Base-by-base conservation (phyloP, 2,113 vertebrate genomes). In the Morone chrysops region DNA sequence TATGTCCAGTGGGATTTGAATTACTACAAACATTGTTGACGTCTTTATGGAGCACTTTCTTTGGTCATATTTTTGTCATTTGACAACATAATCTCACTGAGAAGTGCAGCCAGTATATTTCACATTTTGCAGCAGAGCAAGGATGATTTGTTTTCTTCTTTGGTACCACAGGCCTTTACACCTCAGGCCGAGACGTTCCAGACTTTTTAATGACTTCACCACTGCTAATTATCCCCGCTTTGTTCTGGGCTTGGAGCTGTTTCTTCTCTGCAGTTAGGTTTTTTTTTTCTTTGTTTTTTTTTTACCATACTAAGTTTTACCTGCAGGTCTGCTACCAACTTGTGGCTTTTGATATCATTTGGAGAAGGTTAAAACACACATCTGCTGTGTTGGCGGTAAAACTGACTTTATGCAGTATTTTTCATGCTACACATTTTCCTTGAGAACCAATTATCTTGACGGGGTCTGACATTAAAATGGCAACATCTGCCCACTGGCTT, bases 131-230 rank as follows among this genome's bases (percentile, higher is more conserved):
- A 66, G 63, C 31, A 75, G 63, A 77, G 51, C 43, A 77, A 16
- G 45, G 31, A 62, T 36, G 20, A 74, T 63, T 78, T 78, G 63
- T 78, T 80, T 79, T 80, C 12, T 25, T 83, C 82, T 90, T 92
- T 90, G 84, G 67, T 83, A 4, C 60, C 54, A 54, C 13, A 38
- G 47, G 45, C 48, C 41, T 68, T 69, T 22, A 59, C 14, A 67
- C 50, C 31, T 60, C 6, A 66, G 61, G 63, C 60, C 7, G 31
- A 68, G 22, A 73, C 60, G 62, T 61, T 82, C 45, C n/a, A 66
- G 47, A 80, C 67, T 74, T 17, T 31, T 62, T 79, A 84, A 74
- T 83, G 68, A 81, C 73, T 80, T 76, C 41, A 80, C 1, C 20
- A 12, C 63, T 66, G 60, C 25, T 81, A 51, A 77, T 84, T 62